Evolutionary conservation across 1,140 invertebrate genomes (phyloP).

Genomic region (Chironomus tepperi): DNA sequence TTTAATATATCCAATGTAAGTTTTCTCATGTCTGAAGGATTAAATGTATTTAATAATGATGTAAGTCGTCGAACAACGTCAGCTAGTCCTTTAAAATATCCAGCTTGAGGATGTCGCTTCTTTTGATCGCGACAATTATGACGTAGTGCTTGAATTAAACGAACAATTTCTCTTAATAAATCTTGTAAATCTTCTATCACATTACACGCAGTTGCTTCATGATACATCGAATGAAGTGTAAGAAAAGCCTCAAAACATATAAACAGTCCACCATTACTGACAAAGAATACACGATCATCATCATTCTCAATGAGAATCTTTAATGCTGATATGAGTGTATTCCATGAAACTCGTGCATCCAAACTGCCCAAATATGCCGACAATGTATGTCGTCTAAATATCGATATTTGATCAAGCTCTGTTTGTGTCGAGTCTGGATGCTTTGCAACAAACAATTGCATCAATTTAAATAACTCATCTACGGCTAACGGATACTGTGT

Average conservation of each 20-base stretch:
- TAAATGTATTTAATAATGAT: constrained; percentile 82
- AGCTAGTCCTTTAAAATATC: constrained; percentile 69
- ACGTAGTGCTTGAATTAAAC: constrained; percentile 34
- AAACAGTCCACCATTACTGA: constrained; percentile 78
- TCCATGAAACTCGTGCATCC: constrained; percentile 45
- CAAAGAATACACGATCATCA: constrained; percentile 78
- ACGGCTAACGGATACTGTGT: constrained; percentile 85
- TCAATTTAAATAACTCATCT: constrained; percentile 82
- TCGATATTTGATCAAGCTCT: constrained; percentile 69
- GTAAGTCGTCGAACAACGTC: constrained; percentile 76
- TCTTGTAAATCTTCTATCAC: constrained; percentile 74
- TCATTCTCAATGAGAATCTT: constrained; percentile 78
- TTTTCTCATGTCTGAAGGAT: constrained; percentile 73
- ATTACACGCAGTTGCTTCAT: constrained; percentile 85
- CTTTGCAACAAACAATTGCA: constrained; percentile 71
- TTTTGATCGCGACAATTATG: constrained; percentile 32
- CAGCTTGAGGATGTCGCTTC: constrained; percentile 26
- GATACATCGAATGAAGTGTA: constrained; percentile 86
- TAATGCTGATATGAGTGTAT: constrained; percentile 79
- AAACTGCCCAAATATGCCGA: constrained; percentile 66
- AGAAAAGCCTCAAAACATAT: constrained; percentile 85
- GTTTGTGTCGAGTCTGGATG: constrained; percentile 67
- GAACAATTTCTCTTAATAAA: constrained; percentile 57
- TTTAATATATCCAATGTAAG: constrained; percentile 73
- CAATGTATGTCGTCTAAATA: constrained; percentile 72